These are phyloP conservation scores for Ametastegia equiseti DNA, from an alignment of 2,888 invertebrate genomes.

Conservation along the genomic window DNA sequence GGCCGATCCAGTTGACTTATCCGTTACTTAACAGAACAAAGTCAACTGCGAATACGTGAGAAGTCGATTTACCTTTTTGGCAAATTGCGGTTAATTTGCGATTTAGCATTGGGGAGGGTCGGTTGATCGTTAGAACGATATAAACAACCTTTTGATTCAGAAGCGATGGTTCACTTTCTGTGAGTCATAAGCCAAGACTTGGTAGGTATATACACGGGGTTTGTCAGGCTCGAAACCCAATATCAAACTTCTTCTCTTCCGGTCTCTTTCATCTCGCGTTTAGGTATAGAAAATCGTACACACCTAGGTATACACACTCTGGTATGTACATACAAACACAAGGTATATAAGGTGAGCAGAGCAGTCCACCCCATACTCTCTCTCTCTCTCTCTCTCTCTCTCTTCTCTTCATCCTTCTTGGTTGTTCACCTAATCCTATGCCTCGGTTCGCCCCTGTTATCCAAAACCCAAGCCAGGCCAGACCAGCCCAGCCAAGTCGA, in stretches of 20 bases:
- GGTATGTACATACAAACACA: background rate
- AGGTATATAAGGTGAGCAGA: background rate
- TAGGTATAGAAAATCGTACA: too few species aligned
- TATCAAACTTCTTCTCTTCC: background rate
- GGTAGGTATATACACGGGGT: too few species aligned
- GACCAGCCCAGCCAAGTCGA: background rate
- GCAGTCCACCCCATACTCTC: too few species aligned
- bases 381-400: too few species aligned
- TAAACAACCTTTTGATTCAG: background rate
- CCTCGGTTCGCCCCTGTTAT: background rate
- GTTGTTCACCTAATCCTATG: slow-evolving; percentile 27
- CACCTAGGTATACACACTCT: too few species aligned
- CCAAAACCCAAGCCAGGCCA: background rate
- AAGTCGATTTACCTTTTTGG: background rate
- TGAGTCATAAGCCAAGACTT: background rate
- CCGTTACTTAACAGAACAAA: too few species aligned
- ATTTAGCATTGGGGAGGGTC: background rate
- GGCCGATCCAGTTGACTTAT: too few species aligned
- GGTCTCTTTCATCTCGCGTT: slow-evolving; percentile 14
- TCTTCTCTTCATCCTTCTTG: too few species aligned
- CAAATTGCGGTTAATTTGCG: too few species aligned
- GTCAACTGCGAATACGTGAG: background rate
- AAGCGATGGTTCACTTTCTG: background rate
- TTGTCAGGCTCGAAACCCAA: background rate
- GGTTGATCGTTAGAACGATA: background rate